These are phyloP conservation scores for Hypomesus transpacificus DNA, from an alignment of 2,113 vertebrate species.

Conservation along the genomic window DNA sequence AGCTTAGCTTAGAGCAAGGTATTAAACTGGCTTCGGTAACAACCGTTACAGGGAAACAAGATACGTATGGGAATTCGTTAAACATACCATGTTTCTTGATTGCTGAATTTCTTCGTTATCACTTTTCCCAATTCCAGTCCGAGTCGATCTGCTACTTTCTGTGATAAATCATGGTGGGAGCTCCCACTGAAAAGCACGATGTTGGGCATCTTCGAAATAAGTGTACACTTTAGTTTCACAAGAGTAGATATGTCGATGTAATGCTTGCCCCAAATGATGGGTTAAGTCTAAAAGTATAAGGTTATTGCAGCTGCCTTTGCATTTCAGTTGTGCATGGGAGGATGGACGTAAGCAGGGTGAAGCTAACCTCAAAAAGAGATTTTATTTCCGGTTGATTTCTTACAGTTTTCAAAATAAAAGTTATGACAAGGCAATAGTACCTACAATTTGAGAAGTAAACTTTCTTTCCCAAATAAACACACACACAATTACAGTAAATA, in stretches of 20 bases:
- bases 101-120: slow-evolving; percentile 92
- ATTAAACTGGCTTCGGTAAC: too few species aligned
- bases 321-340: slow-evolving; percentile 1
- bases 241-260: background rate
- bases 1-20: too few species aligned
- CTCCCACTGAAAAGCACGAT: slow-evolving; percentile 79
- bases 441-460: too few species aligned
- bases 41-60: background rate
- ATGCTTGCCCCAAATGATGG: slow-evolving; percentile 16
- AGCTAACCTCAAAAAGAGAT: slow-evolving; percentile 24
- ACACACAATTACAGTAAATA: too few species aligned
- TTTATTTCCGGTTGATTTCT: background rate
- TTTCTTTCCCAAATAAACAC: too few species aligned
- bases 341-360: background rate
- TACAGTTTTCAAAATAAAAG: background rate
- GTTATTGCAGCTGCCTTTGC: background rate
- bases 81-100: slow-evolving; percentile 84
- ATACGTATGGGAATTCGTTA: background rate
- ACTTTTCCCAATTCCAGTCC: slow-evolving; percentile 82
- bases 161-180: slow-evolving; percentile 77
- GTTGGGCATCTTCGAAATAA: slow-evolving; percentile 66
- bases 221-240: background rate
- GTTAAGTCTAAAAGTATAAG: background rate
- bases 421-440: too few species aligned
- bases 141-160: slow-evolving; percentile 75